phyloP scores from a whole-genome alignment of 2,888 invertebrate genomes.

The Amiota communis region DNA sequence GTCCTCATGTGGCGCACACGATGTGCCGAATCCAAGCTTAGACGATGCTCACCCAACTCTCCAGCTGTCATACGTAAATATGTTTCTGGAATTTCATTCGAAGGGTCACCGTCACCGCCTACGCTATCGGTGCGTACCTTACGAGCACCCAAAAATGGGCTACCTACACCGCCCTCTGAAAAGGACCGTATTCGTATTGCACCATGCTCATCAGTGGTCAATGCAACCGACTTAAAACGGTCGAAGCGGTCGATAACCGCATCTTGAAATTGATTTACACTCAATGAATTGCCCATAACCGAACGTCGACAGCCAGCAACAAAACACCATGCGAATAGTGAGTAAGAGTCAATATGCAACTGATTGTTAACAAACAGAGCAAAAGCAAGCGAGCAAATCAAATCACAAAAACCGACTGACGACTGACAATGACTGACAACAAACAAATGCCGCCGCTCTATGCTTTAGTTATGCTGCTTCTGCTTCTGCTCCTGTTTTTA shows the following conservation, averaged over 20 bases:
- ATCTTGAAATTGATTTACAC: constrained; percentile 63
- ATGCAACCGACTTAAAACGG: constrained; percentile 64
- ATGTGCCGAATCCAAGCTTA: constrained; percentile 63
- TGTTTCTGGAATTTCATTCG: constrained; percentile 49
- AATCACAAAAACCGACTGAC: neutral
- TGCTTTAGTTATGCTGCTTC: constrained; percentile 35
- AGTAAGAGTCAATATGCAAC: neutral
- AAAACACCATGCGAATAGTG: neutral
- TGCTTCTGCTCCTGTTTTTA: neutral
- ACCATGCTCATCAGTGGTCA: constrained; percentile 66
- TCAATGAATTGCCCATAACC: constrained; percentile 65
- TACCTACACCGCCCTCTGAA: constrained; percentile 61
- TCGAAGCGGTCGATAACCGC: constrained; percentile 69
- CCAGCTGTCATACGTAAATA: constrained; percentile 33
- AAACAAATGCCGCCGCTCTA: constrained; percentile 29
- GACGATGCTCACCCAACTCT: constrained; percentile 62
- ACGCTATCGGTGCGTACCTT: constrained; percentile 8
- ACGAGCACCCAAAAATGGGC: constrained; percentile 42
- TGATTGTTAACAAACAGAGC: neutral
- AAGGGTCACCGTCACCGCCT: constrained; percentile 45
- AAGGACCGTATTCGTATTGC: constrained; percentile 67
- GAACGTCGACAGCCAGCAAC: neutral
- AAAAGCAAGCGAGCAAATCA: neutral
- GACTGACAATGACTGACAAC: neutral
- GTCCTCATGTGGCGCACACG: constrained; percentile 65